phyloP scores from a whole-genome alignment of 1,140 invertebrate genomes.

The Anastrepha ludens region DNA sequence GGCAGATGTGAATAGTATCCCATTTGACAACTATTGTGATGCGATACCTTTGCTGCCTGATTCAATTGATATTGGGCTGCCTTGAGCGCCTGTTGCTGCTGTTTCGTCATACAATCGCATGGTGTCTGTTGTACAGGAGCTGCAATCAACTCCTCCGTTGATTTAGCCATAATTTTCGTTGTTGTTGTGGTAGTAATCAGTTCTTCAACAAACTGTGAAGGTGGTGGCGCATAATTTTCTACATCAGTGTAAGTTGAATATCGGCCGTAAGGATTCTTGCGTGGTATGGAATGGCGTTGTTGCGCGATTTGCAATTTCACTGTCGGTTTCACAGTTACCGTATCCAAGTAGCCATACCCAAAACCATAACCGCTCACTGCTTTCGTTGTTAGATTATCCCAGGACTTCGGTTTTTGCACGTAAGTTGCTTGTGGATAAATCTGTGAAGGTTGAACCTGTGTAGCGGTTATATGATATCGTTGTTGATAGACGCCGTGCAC shows the following conservation, averaged over 20 bases:
- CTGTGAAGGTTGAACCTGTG: conserved; percentile 75
- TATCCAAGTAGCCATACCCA: conserved; percentile 87
- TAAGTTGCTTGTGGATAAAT: conserved; percentile 76
- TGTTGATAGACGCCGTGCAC: conserved; percentile 66
- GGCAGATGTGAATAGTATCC: conserved; percentile 72
- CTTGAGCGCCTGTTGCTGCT: conserved; percentile 63
- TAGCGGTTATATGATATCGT: conserved; percentile 74
- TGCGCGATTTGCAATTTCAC: conserved; percentile 76
- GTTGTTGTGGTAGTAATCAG: conserved; percentile 76
- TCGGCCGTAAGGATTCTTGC: conserved; percentile 75
- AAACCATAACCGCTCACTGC: conserved; percentile 88
- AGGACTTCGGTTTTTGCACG: conserved; percentile 85
- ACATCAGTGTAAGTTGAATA: conserved; percentile 74
- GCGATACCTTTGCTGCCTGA: conserved; percentile 67
- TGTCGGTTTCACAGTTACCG: conserved; percentile 76
- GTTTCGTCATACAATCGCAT: conserved; percentile 56
- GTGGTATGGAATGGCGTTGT: conserved; percentile 75
- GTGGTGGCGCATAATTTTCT: conserved; percentile 72
- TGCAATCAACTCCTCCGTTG: conserved; percentile 83
- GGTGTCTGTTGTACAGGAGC: neutral
- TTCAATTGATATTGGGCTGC: conserved; percentile 69
- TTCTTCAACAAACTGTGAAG: conserved; percentile 75
- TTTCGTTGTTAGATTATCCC: conserved; percentile 90
- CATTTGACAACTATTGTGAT: conserved; percentile 72
- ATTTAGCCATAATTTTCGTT: conserved; percentile 79